Conservation (phyloP, 2,113 vertebrate species). For the Diadophis punctatus region DNA sequence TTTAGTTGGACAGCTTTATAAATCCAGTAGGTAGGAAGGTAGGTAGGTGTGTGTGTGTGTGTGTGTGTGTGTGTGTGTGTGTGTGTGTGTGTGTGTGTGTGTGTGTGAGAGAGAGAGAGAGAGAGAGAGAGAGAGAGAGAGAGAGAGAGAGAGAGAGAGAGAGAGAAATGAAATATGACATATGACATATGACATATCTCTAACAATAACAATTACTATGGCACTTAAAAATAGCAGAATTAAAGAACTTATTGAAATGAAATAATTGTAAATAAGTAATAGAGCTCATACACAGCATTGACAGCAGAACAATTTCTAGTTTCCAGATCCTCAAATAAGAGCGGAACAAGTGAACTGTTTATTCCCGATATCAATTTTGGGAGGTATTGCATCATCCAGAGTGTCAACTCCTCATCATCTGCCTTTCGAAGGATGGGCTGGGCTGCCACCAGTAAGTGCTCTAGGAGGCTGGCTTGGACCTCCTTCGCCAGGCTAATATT, state of each 20-base stretch:
- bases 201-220: background rate
- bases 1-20: background rate
- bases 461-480: background rate
- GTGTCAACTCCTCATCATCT: background rate
- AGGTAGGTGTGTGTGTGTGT: background rate
- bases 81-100: too few relatives aligned
- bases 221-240: background rate
- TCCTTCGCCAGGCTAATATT: background rate
- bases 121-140: too few relatives aligned
- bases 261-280: background rate
- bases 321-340: background rate
- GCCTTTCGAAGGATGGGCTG: background rate
- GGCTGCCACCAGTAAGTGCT: background rate
- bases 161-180: background rate
- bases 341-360: background rate
- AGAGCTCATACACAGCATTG: background rate
- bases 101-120: too few relatives aligned
- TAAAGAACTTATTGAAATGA: background rate
- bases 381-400: conserved; percentile 18
- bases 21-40: background rate
- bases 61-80: too few relatives aligned
- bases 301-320: background rate
- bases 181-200: background rate
- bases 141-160: too few relatives aligned
- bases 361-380: conserved; percentile 4